Percentiles rank a stretch among this genome's conserved stretches.
Conservation (phyloP, 2,888 invertebrate genomes). For the Smittia sp. region DNA sequence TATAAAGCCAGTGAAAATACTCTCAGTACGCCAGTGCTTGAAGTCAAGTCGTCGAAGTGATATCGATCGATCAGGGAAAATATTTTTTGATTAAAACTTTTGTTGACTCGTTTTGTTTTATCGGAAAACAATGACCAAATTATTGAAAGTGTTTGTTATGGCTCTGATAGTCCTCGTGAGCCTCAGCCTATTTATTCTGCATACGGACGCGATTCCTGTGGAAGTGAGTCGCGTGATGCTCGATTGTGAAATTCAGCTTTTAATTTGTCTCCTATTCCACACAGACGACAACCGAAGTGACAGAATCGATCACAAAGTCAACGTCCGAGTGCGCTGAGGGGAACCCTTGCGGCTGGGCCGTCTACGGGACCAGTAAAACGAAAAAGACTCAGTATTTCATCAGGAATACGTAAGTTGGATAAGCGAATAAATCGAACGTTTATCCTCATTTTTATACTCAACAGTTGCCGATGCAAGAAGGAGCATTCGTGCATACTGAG, state of each 20-base stretch:
- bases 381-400: slow-evolving; percentile 32
- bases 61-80: background rate
- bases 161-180: background rate
- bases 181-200: background rate
- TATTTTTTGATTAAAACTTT: background rate
- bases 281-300: background rate
- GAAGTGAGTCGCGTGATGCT: background rate
- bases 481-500: background rate
- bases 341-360: slow-evolving; percentile 35
- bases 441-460: background rate
- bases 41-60: slow-evolving; percentile 8
- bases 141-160: background rate
- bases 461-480: slow-evolving; percentile 2
- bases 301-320: background rate
- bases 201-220: background rate
- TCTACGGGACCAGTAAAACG: slow-evolving; percentile 1
- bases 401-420: slow-evolving; percentile 20
- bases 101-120: background rate
- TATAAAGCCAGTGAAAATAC: slow-evolving; percentile 31
- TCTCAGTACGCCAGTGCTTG: slow-evolving; percentile 23
- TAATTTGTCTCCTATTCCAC: background rate
- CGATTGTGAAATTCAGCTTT: slow-evolving; percentile 8
- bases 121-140: background rate
- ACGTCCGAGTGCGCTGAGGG: background rate
- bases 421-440: background rate